These are phyloP conservation scores for Drosophila neotestacea DNA, from an alignment of 2,888 invertebrate genomes.

Conservation along the genomic window DNA sequence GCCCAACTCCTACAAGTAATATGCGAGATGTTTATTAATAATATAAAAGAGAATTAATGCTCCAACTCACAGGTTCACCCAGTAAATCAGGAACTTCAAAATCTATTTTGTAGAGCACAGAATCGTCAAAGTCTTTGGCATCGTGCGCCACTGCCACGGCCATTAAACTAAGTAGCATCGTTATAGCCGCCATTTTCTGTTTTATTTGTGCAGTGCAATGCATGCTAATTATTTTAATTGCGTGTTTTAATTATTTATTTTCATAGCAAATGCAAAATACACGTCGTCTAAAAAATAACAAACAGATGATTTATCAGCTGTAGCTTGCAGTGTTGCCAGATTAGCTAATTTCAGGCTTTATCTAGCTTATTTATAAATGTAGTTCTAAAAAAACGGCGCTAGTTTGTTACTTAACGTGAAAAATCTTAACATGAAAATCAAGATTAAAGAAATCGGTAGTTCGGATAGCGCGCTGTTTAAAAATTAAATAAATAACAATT, in stretches of 20 bases:
- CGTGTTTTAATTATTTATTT: slow-evolving; percentile 22
- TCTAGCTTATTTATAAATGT: too few relatives aligned
- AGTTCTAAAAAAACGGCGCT: too few relatives aligned
- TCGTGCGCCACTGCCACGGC: slow-evolving; percentile 86
- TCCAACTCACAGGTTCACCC: slow-evolving; percentile 81
- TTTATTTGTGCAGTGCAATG: not conserved
- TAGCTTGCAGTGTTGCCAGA: slow-evolving; percentile 3
- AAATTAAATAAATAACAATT: too few relatives aligned
- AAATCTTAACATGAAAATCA: too few relatives aligned
- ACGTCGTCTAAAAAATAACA: slow-evolving; percentile 55
- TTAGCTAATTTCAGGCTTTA: not conserved
- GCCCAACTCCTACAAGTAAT: slow-evolving; percentile 61
- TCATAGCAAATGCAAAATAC: slow-evolving; percentile 45
- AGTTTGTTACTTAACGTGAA: too few relatives aligned
- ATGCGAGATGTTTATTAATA: not conserved
- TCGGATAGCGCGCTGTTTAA: too few relatives aligned
- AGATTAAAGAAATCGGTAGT: too few relatives aligned
- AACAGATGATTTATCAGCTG: slow-evolving; percentile 51
- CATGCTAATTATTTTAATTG: slow-evolving; percentile 16
- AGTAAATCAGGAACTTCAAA: slow-evolving; percentile 88
- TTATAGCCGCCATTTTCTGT: slow-evolving; percentile 5
- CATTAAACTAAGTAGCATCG: slow-evolving; percentile 37
- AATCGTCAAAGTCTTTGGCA: slow-evolving; percentile 91
- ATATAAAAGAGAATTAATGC: not conserved
- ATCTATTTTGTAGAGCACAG: slow-evolving; percentile 91